Percentiles rank a stretch among this genome's conserved stretches.
These are phyloP conservation scores for Diarsia brunnea DNA, from an alignment of 2,888 invertebrate genomes.

Conservation along the genomic window DNA sequence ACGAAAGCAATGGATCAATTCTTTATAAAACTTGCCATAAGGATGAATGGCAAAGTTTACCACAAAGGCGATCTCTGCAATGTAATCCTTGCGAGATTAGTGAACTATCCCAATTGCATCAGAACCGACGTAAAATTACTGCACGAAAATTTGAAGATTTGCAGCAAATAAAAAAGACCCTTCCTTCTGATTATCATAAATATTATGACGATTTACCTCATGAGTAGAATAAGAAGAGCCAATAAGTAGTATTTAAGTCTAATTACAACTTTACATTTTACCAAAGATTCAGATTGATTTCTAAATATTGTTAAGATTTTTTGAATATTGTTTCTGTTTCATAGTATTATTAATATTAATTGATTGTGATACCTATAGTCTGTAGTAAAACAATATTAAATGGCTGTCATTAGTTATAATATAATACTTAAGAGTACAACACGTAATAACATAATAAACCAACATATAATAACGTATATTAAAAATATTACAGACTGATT, in stretches of 20 bases:
- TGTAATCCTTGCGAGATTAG: conserved; percentile 17
- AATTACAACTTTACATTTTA: too few relatives aligned
- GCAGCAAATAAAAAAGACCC: conserved; percentile 13
- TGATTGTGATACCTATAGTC: too few relatives aligned
- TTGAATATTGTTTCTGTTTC: too few relatives aligned
- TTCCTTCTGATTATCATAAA: conserved; percentile 13
- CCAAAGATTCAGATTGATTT: too few relatives aligned
- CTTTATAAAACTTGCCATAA: conserved; percentile 12
- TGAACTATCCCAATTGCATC: conserved; percentile 7
- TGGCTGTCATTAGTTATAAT: too few relatives aligned
- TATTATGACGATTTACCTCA: conserved; percentile 28
- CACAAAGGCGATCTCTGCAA: conserved; percentile 13
- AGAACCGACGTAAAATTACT: conserved; percentile 18
- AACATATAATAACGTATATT: too few relatives aligned
- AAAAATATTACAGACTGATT: too few relatives aligned
- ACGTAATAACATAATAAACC: too few relatives aligned
- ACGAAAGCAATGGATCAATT: conserved; percentile 15
- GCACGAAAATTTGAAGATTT: conserved; percentile 15
- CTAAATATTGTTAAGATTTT: too few relatives aligned
- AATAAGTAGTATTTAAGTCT: neutral
- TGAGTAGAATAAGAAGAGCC: neutral
- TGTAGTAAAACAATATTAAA: too few relatives aligned
- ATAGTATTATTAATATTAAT: too few relatives aligned
- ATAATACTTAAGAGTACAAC: too few relatives aligned
- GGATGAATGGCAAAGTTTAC: conserved; percentile 15